Conservation (phyloP, 2,113 vertebrate genomes). For the Erpornis zantholeuca region DNA sequence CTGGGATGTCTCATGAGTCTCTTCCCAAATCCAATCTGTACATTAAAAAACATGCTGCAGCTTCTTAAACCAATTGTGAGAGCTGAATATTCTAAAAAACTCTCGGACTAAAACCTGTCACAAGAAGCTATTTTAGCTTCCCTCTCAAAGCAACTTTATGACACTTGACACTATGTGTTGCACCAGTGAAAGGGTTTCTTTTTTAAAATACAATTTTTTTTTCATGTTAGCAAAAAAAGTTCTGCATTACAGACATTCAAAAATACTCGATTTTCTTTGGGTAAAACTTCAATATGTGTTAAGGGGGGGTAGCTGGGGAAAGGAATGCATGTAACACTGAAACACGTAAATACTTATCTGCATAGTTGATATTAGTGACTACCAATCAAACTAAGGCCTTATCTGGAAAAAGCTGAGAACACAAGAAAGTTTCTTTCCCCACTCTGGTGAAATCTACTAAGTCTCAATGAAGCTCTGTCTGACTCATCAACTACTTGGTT, state of each 20-base stretch:
- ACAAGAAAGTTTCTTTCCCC: background rate
- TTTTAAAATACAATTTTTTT: slow-evolving; percentile 49
- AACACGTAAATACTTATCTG: slow-evolving; percentile 60
- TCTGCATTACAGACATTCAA: slow-evolving; percentile 66
- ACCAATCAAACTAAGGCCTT: slow-evolving; percentile 74
- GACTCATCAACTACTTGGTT: background rate
- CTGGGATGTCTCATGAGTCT: background rate
- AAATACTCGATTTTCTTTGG: slow-evolving; percentile 75
- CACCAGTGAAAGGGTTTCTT: slow-evolving; percentile 29
- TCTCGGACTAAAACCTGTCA: slow-evolving; percentile 29
- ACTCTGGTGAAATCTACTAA: background rate
- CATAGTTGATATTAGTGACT: slow-evolving; percentile 73
- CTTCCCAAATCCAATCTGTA: background rate
- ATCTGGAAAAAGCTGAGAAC: slow-evolving; percentile 58
- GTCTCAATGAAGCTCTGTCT: slow-evolving; percentile 5
- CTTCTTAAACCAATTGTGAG: slow-evolving; percentile 21
- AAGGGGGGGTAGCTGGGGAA: slow-evolving; percentile 11
- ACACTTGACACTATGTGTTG: background rate
- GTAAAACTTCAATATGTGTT: slow-evolving; percentile 57
- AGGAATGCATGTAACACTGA: slow-evolving; percentile 37
- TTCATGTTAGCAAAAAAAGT: slow-evolving; percentile 48
- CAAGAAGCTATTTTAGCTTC: background rate
- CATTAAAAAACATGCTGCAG: background rate
- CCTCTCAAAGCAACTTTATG: slow-evolving; percentile 13
- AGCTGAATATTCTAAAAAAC: background rate